Evolutionary conservation across 2,888 invertebrate species (phyloP).

Genomic region (Halocaridina rubra): DNA sequence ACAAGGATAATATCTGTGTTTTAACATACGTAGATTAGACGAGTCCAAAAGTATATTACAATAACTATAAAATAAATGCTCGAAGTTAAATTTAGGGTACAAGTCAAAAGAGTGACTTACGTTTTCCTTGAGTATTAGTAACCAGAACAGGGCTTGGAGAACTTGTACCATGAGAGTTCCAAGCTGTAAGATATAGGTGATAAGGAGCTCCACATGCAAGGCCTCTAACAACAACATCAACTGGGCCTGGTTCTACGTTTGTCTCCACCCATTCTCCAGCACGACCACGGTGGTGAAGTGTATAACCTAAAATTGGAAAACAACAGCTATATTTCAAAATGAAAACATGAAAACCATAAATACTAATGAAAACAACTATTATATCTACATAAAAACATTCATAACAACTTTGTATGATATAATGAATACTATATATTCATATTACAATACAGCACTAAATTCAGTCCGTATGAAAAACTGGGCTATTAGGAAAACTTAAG

Average conservation of each 20-base stretch:
- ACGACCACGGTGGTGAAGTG: conserved; percentile 43
- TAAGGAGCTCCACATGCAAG: conserved; percentile 52
- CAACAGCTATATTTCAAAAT: background rate
- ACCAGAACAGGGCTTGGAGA: conserved; percentile 55
- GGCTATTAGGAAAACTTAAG: too few relatives aligned
- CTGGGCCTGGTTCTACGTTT: conserved; percentile 22
- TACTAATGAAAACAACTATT: too few relatives aligned
- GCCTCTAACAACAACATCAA: conserved; percentile 33
- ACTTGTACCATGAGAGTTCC: conserved; percentile 51
- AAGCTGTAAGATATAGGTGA: conserved; percentile 52
- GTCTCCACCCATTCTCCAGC: conserved; percentile 56
- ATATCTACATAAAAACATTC: too few relatives aligned
- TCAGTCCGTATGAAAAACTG: background rate
- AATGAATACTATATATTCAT: background rate
- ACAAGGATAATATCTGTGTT: background rate
- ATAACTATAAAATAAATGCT: background rate
- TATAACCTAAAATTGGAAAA: conserved; percentile 23
- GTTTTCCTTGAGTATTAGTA: conserved; percentile 35
- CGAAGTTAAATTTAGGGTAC: background rate
- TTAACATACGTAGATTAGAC: background rate
- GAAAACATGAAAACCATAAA: too few relatives aligned
- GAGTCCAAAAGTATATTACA: background rate
- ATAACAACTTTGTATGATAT: background rate
- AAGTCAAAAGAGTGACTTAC: background rate
- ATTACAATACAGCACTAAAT: background rate